Evolutionary conservation across 1,140 invertebrate species (phyloP).

Genomic region (Laodelphax striatellus): DNA sequence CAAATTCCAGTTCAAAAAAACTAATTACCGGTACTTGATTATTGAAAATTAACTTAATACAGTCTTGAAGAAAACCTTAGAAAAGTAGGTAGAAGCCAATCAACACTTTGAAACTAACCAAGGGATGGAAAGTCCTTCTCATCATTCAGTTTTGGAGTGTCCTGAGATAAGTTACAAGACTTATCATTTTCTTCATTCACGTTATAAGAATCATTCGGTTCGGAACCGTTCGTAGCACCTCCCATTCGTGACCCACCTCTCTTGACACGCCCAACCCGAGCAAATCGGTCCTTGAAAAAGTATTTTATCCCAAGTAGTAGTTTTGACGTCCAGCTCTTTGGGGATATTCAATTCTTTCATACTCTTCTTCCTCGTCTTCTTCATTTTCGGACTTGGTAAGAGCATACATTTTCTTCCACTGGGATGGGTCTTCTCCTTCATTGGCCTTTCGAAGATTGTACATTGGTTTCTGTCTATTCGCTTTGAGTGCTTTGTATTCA

Average conservation of each 20-base stretch:
- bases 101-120: constrained; percentile 38
- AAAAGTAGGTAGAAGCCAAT: too few relatives aligned
- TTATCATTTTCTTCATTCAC: neutral
- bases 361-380: constrained; percentile 54
- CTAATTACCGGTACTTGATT: too few relatives aligned
- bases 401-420: constrained; percentile 87
- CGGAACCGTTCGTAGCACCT: constrained; percentile 27
- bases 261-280: constrained; percentile 31
- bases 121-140: constrained; percentile 89
- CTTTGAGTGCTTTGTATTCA: constrained; percentile 75
- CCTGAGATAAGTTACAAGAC: neutral
- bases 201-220: neutral
- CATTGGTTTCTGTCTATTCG: constrained; percentile 60
- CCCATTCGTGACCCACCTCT: constrained; percentile 26
- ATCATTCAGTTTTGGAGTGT: constrained; percentile 86
- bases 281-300: constrained; percentile 66
- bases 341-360: constrained; percentile 67
- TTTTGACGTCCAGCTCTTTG: constrained; percentile 76
- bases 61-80: too few relatives aligned
- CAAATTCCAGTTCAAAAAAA: too few relatives aligned
- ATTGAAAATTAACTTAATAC: too few relatives aligned
- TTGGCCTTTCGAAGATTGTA: constrained; percentile 86
- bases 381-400: constrained; percentile 68
- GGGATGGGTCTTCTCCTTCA: constrained; percentile 78
- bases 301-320: constrained; percentile 80